Evolutionary conservation across 2,113 vertebrate genomes (phyloP).

Genomic region (Capra hircus): DNA sequence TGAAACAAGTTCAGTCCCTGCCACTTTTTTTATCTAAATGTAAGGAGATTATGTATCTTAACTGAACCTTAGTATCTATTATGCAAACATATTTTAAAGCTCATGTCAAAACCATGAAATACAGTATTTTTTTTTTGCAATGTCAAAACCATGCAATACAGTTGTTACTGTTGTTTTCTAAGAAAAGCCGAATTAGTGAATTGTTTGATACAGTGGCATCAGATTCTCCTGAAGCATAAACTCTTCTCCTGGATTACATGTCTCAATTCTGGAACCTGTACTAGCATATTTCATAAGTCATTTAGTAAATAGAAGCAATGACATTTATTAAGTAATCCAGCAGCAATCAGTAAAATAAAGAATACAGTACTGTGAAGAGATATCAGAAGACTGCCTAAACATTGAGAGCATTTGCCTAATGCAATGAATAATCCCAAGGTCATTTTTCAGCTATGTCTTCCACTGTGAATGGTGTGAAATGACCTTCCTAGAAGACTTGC

Average conservation of each 20-base stretch:
- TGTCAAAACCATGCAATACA: not conserved
- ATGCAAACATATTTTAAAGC: not conserved
- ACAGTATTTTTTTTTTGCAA: not conserved
- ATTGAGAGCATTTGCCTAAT: not conserved
- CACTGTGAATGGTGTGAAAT: not conserved
- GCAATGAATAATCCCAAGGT: not conserved
- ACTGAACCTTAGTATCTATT: not conserved
- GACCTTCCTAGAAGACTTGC: not conserved
- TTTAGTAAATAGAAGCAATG: not conserved
- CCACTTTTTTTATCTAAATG: not conserved
- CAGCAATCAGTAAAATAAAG: not conserved
- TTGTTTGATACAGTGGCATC: not conserved
- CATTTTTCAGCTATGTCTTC: not conserved
- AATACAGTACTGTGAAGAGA: not conserved
- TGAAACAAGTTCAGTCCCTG: not conserved
- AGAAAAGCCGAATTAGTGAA: not conserved
- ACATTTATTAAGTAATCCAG: not conserved
- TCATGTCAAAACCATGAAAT: not conserved
- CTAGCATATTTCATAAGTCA: not conserved
- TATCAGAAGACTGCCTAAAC: not conserved
- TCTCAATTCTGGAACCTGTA: not conserved
- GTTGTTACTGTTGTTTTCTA: not conserved
- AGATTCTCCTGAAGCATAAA: not conserved
- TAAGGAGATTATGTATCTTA: not conserved
- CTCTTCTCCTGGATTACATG: not conserved